Evolutionary conservation across 2,888 invertebrate genomes (phyloP).

Genomic region (Lasioglossum malachurum): DNA sequence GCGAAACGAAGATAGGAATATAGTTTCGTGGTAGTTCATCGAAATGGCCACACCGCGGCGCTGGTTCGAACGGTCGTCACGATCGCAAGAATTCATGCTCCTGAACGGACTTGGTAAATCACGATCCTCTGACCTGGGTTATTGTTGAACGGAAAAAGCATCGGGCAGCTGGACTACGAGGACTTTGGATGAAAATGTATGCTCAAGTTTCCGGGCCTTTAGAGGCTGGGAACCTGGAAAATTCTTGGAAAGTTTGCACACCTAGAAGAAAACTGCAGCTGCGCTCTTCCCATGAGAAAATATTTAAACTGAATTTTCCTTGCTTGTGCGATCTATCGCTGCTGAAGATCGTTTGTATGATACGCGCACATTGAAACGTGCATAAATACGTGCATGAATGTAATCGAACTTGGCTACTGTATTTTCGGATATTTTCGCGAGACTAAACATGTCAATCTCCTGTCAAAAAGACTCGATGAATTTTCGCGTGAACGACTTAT

Average conservation of each 20-base stretch:
- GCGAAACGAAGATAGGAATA: conserved; percentile 33
- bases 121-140: conserved; percentile 44
- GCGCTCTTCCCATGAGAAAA: not conserved
- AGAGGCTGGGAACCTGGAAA: not conserved
- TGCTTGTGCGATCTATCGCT: not conserved
- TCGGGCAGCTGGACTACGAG: conserved; percentile 43
- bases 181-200: conserved; percentile 12
- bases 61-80: conserved; percentile 35
- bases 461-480: conserved; percentile 18
- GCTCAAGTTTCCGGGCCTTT: conserved; percentile 7
- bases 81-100: conserved; percentile 10
- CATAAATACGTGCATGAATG: not conserved
- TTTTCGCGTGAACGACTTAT: not conserved
- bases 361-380: not conserved
- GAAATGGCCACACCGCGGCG: conserved; percentile 36
- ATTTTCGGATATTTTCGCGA: conserved; percentile 26
- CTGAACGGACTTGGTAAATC: conserved; percentile 10
- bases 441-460: conserved; percentile 34
- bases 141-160: conserved; percentile 45
- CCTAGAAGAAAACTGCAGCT: not conserved
- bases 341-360: too few relatives aligned
- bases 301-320: not conserved
- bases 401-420: conserved; percentile 15
- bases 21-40: conserved; percentile 19
- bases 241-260: conserved; percentile 28